Conservation (phyloP, 30 jellyfish, hydroid and myxozoan species). For the Aurelia coerulea region DNA sequence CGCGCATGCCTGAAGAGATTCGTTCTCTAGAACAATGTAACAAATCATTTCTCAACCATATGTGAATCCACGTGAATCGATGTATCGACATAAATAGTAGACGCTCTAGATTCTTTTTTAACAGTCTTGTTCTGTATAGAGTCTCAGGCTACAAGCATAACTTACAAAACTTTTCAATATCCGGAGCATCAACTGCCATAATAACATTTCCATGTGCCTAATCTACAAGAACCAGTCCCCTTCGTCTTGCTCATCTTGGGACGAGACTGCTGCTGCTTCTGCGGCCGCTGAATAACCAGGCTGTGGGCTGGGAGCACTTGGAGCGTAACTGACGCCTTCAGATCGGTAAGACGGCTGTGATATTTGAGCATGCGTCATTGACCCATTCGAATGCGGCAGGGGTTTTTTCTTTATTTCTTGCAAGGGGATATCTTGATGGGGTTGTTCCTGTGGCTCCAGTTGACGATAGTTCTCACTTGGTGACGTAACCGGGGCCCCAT, state of each 20-base stretch:
- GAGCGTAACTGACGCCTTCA: conserved; percentile 22
- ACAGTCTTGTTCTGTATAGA: too few species aligned
- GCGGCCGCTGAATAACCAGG: conserved; percentile 37
- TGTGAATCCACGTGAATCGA: too few species aligned
- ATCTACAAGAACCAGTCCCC: conserved; percentile 40
- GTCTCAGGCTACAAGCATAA: too few species aligned
- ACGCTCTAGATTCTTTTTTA: too few species aligned
- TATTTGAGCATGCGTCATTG: background rate
- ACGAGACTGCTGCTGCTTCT: conserved; percentile 6
- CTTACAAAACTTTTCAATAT: too few species aligned
- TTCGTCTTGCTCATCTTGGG: conserved; percentile 38
- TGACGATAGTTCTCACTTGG: background rate
- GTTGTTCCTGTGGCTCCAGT: conserved; percentile 9
- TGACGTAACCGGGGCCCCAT: background rate
- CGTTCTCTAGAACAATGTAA: too few species aligned
- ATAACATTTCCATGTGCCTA: too few species aligned
- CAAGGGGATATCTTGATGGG: conserved; percentile 16
- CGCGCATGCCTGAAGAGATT: too few species aligned
- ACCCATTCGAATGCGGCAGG: background rate
- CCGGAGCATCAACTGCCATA: too few species aligned
- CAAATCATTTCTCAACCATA: too few species aligned
- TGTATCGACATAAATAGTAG: too few species aligned
- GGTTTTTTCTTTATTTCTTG: background rate
- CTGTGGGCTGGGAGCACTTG: conserved; percentile 54
- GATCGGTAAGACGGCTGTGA: conserved; percentile 44